A percentile compares a stretch with the other conserved stretches of the same genome.
phyloP scores from a whole-genome alignment of 2,797 vertebrate genomes.

The Hyperoplus immaculatus region DNA sequence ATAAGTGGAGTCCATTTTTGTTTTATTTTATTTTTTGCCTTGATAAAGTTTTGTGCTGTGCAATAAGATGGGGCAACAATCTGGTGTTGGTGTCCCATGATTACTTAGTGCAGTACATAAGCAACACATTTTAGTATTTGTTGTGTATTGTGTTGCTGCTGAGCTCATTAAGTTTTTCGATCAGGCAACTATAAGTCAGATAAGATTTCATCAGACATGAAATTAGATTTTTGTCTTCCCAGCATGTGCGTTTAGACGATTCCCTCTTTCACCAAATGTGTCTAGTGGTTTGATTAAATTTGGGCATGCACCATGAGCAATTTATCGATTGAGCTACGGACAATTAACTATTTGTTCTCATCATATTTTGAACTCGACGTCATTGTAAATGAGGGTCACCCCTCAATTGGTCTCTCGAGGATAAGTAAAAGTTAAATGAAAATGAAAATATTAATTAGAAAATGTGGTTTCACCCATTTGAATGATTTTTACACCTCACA shows the following conservation, averaged over 20 bases:
- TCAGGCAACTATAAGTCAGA: background rate
- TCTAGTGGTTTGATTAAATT: constrained; percentile 10
- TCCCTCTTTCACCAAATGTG: background rate
- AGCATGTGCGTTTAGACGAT: background rate
- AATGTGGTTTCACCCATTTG: constrained; percentile 10
- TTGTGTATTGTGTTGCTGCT: background rate
- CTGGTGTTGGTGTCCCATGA: too few species aligned
- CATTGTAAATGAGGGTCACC: too few species aligned
- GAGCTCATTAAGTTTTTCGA: background rate
- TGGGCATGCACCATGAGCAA: background rate
- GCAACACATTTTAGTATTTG: background rate
- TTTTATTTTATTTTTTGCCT: too few species aligned
- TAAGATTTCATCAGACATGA: background rate
- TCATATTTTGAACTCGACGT: background rate
- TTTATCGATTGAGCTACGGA: background rate
- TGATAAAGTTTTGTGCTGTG: background rate
- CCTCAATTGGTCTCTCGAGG: too few species aligned
- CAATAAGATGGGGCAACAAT: background rate
- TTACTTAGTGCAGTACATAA: background rate
- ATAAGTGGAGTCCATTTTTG: too few species aligned
- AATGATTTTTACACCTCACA: constrained; percentile 33
- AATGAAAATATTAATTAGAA: constrained; percentile 28
- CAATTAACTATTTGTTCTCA: constrained; percentile 26
- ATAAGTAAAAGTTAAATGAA: too few species aligned
- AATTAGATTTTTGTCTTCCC: background rate